Evolutionary conservation across 2,113 vertebrate species (phyloP).

Genomic region (Oreamnos americanus): DNA sequence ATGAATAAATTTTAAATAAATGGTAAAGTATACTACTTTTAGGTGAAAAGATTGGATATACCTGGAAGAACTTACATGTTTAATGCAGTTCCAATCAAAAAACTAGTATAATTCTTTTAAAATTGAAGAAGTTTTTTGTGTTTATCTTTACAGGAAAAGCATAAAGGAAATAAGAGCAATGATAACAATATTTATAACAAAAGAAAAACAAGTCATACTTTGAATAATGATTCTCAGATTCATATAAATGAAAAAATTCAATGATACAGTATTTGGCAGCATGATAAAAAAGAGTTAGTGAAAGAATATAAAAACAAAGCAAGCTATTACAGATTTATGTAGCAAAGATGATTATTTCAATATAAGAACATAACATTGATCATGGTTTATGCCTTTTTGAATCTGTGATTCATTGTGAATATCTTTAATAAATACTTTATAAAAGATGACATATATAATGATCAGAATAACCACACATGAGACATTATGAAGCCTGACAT

Average conservation of each 20-base stretch:
- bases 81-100: background rate
- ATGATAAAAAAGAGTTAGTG: background rate
- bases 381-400: background rate
- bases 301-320: background rate
- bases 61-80: background rate
- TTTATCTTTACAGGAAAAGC: background rate
- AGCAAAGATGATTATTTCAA: background rate
- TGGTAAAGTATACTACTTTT: background rate
- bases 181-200: background rate
- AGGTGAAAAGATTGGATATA: background rate
- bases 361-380: background rate
- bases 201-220: background rate
- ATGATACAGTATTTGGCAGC: background rate
- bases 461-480: background rate
- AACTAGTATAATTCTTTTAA: background rate
- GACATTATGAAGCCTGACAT: background rate
- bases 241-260: background rate
- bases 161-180: background rate
- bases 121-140: background rate
- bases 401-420: background rate
- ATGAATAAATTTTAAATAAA: background rate
- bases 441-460: background rate
- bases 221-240: background rate
- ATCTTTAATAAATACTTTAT: background rate
- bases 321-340: background rate